Evolutionary conservation across 2,888 invertebrate genomes (phyloP), one percentile per base, ranked within the genome.

Genomic region (Carabus problematicus): DNA sequence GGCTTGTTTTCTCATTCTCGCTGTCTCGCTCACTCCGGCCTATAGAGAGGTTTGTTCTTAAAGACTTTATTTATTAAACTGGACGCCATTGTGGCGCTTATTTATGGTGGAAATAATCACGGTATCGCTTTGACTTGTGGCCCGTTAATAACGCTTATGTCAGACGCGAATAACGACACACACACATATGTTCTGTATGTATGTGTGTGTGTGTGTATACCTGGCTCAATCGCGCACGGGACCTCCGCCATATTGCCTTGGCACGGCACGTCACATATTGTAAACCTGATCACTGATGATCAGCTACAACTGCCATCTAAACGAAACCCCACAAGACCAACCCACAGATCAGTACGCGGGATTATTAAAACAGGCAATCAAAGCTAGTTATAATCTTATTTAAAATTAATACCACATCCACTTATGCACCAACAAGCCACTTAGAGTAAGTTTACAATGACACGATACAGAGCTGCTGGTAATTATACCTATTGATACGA

Each of bases 1-100:
- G 12, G n/a, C n/a, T n/a, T n/a, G n/a, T n/a, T n/a, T 1, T 42
- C 19, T 11, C 41, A 52, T n/a, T n/a, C n/a, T n/a, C n/a, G n/a
- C n/a, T n/a, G n/a, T n/a, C n/a, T n/a, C n/a, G n/a, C n/a, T n/a
- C n/a, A n/a, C n/a, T n/a, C n/a, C n/a, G n/a, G n/a, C 45, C 47
- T 45, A 66, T 64, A 60, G 60, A 68, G 68, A 67, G 42, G 18
- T 55, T 41, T 49, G 42, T 54, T 68, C 68, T 61, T 69, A 69
- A 69, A 69, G 69, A 62, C 69, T 69, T 69, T 62, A 69, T 69
- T 69, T 69, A 69, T 69, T 42, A 69, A 69, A 55, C 55, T 67
- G 54, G 54, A 43, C 60, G 68, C 29, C 68, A 68, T 62, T 62
- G 62, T 69, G 56, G 55, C 40, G 29, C 60, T 61, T 69, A 69